Evolutionary conservation across 2,888 invertebrate species (phyloP), one percentile per base, ranked within the genome.

Genomic region (Dynastes maya): DNA sequence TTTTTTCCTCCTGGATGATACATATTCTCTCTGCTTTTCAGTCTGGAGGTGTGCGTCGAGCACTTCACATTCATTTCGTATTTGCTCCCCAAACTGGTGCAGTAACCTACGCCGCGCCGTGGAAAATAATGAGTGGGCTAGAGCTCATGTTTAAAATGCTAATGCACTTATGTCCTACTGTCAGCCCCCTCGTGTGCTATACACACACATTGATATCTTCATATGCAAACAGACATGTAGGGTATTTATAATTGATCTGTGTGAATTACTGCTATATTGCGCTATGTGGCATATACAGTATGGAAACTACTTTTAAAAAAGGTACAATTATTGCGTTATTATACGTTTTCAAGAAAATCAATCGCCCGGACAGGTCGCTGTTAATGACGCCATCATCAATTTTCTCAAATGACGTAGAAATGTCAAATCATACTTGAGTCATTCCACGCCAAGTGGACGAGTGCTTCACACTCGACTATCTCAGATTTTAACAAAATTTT

Each of bases 61-160:
- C 13, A 40, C 40, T 27, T 58, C 22, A n/a, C 72, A 49, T 74
- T 16, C 9, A 27, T 61, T 61, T 63, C 61, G 1, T 61, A 61
- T 61, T 74, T 61, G 45, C 29, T 16, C 58, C 37, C 5, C n/a
- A 40, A 27, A 32, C 2, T 45, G 61, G 11, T 58, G 5, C 61
- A 11, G 72, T 74, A 27, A 13, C 29, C 61, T 74, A 27, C 45
- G 27, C 61, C 13, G 27, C 61, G 45, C 61, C 13, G 45, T 45
- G 72, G 22, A 74, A 74, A 61, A 40, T 71, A 58, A 40, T 16
- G 32, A 29, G 8, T 27, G 11, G 55, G 40, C 37, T 58, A 11
- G 37, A 32, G 58, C 22, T 37, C 11, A 11, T 74, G 72, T 63
- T 61, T 63, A 74, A 61, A 74, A 74, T 74, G 61, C 45, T 74